phyloP scores from a whole-genome alignment of 2,888 invertebrate species.

The Oscheius sp. region DNA sequence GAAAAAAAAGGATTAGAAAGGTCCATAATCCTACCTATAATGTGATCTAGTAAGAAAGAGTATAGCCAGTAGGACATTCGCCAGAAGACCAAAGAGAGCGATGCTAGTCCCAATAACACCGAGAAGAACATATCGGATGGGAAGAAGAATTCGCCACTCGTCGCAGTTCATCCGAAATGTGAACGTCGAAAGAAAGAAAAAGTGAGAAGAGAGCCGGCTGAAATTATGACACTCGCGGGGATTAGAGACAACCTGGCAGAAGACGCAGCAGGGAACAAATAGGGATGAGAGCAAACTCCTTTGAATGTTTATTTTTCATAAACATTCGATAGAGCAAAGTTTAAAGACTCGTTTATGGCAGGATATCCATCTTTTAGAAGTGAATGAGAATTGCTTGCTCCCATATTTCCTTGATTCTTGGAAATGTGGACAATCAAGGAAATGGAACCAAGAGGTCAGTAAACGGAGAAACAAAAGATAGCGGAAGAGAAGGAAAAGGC shows the following conservation, averaged over 20 bases:
- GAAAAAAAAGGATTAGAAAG: conserved; percentile 10
- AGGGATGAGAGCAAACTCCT: not conserved
- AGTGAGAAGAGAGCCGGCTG: conserved; percentile 12
- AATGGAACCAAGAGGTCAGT: too few species aligned
- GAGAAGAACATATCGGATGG: conserved; percentile 56
- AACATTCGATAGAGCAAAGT: too few species aligned
- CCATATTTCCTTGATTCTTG: too few species aligned
- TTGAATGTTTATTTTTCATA: not conserved
- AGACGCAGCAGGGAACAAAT: not conserved
- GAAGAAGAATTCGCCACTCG: conserved; percentile 11
- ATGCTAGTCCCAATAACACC: conserved; percentile 59
- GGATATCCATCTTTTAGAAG: too few species aligned
- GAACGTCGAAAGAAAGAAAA: not conserved
- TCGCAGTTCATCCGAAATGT: conserved; percentile 10
- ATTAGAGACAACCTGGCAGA: conserved; percentile 14
- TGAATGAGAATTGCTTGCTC: too few species aligned
- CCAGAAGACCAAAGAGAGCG: conserved; percentile 64
- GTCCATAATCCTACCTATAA: conserved; percentile 48
- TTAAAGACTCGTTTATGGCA: too few species aligned
- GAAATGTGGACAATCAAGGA: too few species aligned
- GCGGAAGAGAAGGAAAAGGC: too few species aligned
- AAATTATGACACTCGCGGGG: conserved; percentile 25
- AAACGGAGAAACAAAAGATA: too few species aligned
- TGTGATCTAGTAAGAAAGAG: conserved; percentile 60
- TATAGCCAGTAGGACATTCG: conserved; percentile 62